A percentile compares a stretch with the other conserved stretches of the same genome.
Evolutionary conservation across 2,888 invertebrate genomes (phyloP).

Genomic region (Ctena decussata): DNA sequence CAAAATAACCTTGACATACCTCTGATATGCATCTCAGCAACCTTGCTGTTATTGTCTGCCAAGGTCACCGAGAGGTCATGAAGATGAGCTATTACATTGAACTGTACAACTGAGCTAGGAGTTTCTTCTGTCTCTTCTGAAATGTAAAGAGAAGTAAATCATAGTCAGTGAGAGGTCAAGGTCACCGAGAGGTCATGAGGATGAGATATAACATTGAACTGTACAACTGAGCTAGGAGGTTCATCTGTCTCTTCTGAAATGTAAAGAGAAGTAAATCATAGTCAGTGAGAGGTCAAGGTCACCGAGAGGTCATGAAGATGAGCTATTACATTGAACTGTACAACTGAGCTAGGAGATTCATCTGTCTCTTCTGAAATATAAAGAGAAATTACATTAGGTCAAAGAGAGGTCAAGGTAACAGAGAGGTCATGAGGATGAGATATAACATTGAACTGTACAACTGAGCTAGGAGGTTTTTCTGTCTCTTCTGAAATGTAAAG

Average conservation of each 20-base stretch:
- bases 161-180: too few species aligned
- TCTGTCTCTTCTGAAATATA: too few species aligned
- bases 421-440: slow-evolving; percentile 90
- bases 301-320: slow-evolving; percentile 90
- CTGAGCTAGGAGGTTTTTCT: too few species aligned
- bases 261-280: too few species aligned
- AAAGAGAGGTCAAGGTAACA: slow-evolving; percentile 88
- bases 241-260: slow-evolving; percentile 2
- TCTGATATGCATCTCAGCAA: slow-evolving; percentile 90
- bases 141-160: too few species aligned
- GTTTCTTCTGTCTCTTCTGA: background rate
- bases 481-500: too few species aligned
- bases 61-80: slow-evolving; percentile 90
- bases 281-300: too few species aligned
- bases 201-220: slow-evolving; percentile 89
- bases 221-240: slow-evolving; percentile 31
- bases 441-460: slow-evolving; percentile 88
- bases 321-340: slow-evolving; percentile 88
- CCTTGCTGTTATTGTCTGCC: slow-evolving; percentile 91
- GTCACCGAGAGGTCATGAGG: slow-evolving; percentile 90
- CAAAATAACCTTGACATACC: slow-evolving; percentile 72
- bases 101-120: slow-evolving; percentile 39
- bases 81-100: slow-evolving; percentile 89
- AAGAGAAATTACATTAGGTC: too few species aligned
- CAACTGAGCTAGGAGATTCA: slow-evolving; percentile 19